These are phyloP conservation scores for Lithosia quadra DNA, from an alignment of 2,888 invertebrate genomes.

Conservation along the genomic window DNA sequence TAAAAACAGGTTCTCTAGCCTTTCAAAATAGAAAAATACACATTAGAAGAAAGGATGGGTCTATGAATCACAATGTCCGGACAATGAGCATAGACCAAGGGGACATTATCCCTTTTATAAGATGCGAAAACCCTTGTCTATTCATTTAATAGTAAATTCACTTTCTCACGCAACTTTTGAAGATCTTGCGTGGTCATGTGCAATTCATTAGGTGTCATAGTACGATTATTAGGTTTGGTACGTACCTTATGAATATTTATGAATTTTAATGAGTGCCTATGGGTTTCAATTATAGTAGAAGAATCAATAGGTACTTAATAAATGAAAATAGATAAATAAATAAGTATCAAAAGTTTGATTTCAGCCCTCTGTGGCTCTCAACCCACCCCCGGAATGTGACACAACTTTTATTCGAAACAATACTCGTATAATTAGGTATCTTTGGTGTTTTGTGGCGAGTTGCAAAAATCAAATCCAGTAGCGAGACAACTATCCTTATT, in stretches of 20 bases:
- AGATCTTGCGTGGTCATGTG: conserved; percentile 46
- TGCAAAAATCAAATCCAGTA: too few relatives aligned
- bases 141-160: conserved; percentile 49
- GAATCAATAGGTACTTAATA: too few relatives aligned
- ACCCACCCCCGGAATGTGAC: too few relatives aligned
- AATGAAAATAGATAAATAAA: background rate
- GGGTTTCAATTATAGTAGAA: too few relatives aligned
- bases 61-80: conserved; percentile 51
- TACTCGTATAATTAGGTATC: too few relatives aligned
- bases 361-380: too few relatives aligned
- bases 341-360: too few relatives aligned
- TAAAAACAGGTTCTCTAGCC: conserved; percentile 76
- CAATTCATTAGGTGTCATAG: conserved; percentile 38
- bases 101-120: conserved; percentile 38
- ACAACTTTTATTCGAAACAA: too few relatives aligned
- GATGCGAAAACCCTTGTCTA: conserved; percentile 69
- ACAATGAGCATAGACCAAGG: conserved; percentile 61
- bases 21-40: conserved; percentile 74
- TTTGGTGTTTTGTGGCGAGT: too few relatives aligned
- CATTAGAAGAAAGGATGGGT: conserved; percentile 64
- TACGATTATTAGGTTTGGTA: conserved; percentile 9
- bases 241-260: background rate
- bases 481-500: too few relatives aligned
- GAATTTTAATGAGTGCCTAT: background rate
- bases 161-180: conserved; percentile 74